Percentiles rank a stretch among this genome's conserved stretches.
Evolutionary conservation across 2,797 vertebrate species (phyloP).

Genomic region (Danionella dracula): DNA sequence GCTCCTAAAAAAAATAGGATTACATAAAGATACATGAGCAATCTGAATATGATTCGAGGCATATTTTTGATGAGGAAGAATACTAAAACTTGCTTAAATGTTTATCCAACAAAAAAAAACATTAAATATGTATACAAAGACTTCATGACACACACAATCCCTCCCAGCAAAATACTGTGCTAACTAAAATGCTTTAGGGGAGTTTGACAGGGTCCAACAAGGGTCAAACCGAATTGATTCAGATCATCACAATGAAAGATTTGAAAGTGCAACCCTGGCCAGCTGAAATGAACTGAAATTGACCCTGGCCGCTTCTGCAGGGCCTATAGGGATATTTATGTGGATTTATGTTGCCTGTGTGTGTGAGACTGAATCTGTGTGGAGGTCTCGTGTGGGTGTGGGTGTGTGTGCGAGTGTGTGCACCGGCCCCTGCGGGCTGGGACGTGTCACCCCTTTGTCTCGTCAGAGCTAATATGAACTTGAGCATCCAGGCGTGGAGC

Average conservation of each 20-base stretch:
- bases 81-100: no score
- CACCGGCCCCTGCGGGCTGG: slow-evolving; percentile 53
- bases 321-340: not conserved
- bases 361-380: not conserved
- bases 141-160: no score
- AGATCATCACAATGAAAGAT: not conserved
- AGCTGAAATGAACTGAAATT: not conserved
- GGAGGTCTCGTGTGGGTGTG: slow-evolving; percentile 23
- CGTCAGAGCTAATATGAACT: slow-evolving; percentile 70
- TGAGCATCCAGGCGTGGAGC: slow-evolving; percentile 64
- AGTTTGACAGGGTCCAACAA: not conserved
- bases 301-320: not conserved
- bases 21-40: no score
- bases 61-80: no score
- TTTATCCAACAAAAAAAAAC: no score
- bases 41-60: no score
- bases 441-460: slow-evolving; percentile 68
- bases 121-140: no score
- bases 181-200: not conserved
- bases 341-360: not conserved
- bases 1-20: no score
- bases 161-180: no score
- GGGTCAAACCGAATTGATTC: not conserved
- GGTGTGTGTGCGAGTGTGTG: slow-evolving; percentile 9
- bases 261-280: not conserved